These are phyloP conservation scores for Bombylius major DNA, from an alignment of 2,888 invertebrate species.

Conservation along the genomic window DNA sequence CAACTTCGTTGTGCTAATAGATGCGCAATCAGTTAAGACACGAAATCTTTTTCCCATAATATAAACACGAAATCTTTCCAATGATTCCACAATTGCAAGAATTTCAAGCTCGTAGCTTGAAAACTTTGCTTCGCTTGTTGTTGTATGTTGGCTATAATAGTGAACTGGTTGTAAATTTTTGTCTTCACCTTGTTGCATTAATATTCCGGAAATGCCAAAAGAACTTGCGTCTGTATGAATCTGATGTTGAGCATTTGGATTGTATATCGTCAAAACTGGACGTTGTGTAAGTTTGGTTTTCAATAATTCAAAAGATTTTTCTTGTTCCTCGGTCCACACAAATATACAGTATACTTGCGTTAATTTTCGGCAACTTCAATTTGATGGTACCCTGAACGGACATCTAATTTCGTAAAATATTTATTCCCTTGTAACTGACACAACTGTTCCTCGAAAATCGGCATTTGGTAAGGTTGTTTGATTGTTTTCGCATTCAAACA, in stretches of 20 bases:
- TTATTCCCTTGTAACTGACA: slow-evolving; percentile 20
- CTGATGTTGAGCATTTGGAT: not conserved
- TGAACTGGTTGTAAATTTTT: slow-evolving; percentile 9
- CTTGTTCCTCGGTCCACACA: not conserved
- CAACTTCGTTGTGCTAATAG: no score
- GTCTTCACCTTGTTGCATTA: not conserved
- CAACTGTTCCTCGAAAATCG: slow-evolving; percentile 29
- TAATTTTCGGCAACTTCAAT: slow-evolving; percentile 24
- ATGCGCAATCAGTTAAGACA: no score
- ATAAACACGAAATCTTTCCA: no score
- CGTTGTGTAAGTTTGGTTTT: not conserved
- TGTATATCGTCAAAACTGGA: not conserved
- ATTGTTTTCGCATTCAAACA: slow-evolving; percentile 22
- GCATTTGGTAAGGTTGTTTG: slow-evolving; percentile 25
- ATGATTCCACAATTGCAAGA: no score
- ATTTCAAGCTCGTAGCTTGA: no score
- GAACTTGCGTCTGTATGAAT: not conserved
- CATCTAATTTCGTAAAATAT: slow-evolving; percentile 23
- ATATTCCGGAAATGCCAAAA: not conserved
- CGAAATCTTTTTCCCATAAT: no score
- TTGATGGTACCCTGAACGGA: slow-evolving; percentile 25
- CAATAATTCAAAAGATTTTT: not conserved
- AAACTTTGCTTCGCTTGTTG: no score
- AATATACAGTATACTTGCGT: slow-evolving; percentile 23
- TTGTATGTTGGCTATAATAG: no score